Conservation (phyloP, 2,888 invertebrate species). For the Netelia inedita region DNA sequence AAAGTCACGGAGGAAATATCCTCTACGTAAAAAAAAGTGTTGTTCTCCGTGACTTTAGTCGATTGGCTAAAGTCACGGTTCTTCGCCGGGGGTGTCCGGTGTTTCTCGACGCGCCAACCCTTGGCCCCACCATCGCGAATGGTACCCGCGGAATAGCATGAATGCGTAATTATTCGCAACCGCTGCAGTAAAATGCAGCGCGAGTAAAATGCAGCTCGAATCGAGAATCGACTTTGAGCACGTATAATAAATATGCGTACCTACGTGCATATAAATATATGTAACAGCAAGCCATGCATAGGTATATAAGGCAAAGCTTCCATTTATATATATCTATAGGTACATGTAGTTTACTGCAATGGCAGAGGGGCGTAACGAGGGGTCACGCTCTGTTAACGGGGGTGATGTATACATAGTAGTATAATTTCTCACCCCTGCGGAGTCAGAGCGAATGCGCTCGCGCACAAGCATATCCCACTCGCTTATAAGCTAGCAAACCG, state of each 20-base stretch:
- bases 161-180: slow-evolving; percentile 81
- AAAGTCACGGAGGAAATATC: no score
- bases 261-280: neutral
- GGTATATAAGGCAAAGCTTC: no score
- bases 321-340: slow-evolving; percentile 21
- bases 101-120: slow-evolving; percentile 64
- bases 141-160: slow-evolving; percentile 74
- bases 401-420: slow-evolving; percentile 63
- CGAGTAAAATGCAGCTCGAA: slow-evolving; percentile 23
- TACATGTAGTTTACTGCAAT: slow-evolving; percentile 34
- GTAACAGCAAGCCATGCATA: neutral
- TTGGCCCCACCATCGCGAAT: slow-evolving; percentile 75
- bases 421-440: slow-evolving; percentile 69
- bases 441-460: slow-evolving; percentile 52
- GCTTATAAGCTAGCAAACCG: slow-evolving; percentile 43
- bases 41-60: no score
- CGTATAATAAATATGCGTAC: slow-evolving; percentile 41
- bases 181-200: slow-evolving; percentile 72
- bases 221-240: slow-evolving; percentile 40
- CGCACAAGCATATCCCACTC: slow-evolving; percentile 43
- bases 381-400: slow-evolving; percentile 81
- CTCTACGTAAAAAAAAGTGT: no score
- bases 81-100: slow-evolving; percentile 54
- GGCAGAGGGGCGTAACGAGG: slow-evolving; percentile 72
- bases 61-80: no score